Base-by-base conservation (phyloP, 2,113 vertebrate genomes). In the Pao palembangensis region DNA sequence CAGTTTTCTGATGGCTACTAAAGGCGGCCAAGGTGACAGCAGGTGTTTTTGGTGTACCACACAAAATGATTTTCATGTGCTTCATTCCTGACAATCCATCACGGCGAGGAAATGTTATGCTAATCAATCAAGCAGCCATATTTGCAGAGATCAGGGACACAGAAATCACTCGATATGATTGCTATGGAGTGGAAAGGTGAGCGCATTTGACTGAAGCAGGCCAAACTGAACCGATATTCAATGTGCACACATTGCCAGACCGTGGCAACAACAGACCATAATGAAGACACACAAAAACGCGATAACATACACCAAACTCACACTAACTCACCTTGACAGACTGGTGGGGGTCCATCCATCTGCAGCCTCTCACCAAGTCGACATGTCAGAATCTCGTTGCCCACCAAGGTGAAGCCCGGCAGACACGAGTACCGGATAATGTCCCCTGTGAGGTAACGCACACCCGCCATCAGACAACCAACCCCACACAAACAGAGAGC, bases 351-450 rank as follows among this genome's bases (percentile, higher is more conserved):
- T 75, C 93, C 93, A 78, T 98, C 95, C 95, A 98, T 98, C 83
- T 98, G 95, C 15, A 99, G 91, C 42, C 96, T 84, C 79, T 97
- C 95, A 62, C 94, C 94, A 0, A 99, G 88, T 57, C 94, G 87
- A 60, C 96, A 99, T 1, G 96, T 99, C 84, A 99, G 86, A 78
- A 98, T 95, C 82, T 96, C 95, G 67, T 93, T 96, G 56, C 95
- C 96, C 72, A 98, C 91, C 82, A 99, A 85, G 0, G 94, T 96
- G 88, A 97, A 99, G 77, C 96, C 96, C 62, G 95, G 95, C 55
- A 94, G 88, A 88, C 96, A 99, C 25, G 93, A 93, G 81, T 98
- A 99, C 55, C 93, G 92, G 84, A 99, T 96, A 70, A 98, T 98
- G 85, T 99, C 96, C 78, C 96, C 96, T 99, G 85, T 85, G 72